Base-by-base conservation (phyloP, 2,113 vertebrate genomes). In the Catagonus wagneri region DNA sequence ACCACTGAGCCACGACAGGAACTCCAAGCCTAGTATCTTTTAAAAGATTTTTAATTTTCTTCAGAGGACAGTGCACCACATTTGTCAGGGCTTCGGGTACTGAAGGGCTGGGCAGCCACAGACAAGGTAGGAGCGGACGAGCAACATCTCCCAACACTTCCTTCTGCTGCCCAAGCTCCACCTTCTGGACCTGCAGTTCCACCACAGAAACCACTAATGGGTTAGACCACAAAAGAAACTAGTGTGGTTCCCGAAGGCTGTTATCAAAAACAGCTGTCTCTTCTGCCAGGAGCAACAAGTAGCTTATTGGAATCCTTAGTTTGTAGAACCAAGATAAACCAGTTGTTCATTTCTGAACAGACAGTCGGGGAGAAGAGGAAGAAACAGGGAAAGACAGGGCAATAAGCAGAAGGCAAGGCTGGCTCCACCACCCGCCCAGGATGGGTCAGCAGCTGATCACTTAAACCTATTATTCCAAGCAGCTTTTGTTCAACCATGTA, bases 321-420 rank as follows among this genome's bases (percentile, higher is more conserved):
- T 75, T 79, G 86, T 7, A 74, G 90, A 96, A 74, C 65, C 8
- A 23, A 83, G 83, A 94, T 65, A 86, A 92, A 63, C 8, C 75
- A 93, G 60, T 25, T 75, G 32, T 72, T 90, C 69, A 22, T 85
- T 86, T 66, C 92, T 78, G 80, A 83, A 79, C 15, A 60, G 75
- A 87, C 17, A 13, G 15, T 32, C 17, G 25, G 17, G 10, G 34
- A 3, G n/a, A 17, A 20, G 7, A 13, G 15, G 7, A 10, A 19
- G 17, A 63, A 60, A 54, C 20, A 76, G 22, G 27, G 17, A 69
- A 68, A 85, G 85, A 22, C 66, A 74, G 44, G 13, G n/a, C 34
- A 32, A 50, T 2, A 11, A 29, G 52, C 15, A 27, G 27, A 74
- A 87, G 50, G 25, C 52, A n/a, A 84, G 65, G 15, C 22, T 2